A percentile compares a stretch with the other conserved stretches of the same genome.
Evolutionary conservation across 2,888 invertebrate species (phyloP).

Genomic region (Cataglyphis rosenhaueri): DNA sequence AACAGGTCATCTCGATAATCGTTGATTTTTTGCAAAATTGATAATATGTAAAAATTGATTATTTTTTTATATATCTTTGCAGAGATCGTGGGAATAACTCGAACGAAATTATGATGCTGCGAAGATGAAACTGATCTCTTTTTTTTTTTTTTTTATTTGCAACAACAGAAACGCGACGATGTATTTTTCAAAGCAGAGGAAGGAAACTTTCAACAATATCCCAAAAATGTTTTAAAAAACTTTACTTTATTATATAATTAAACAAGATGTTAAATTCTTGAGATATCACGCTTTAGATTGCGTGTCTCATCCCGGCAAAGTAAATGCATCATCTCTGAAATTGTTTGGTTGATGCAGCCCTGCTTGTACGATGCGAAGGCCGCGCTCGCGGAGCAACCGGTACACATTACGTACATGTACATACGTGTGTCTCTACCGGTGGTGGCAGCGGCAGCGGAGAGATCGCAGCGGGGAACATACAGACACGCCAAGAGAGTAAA

Average conservation of each 20-base stretch:
- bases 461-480: slow-evolving; percentile 75
- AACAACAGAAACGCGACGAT: neutral
- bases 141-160: neutral
- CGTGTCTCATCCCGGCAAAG: neutral
- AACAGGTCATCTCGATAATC: neutral
- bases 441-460: slow-evolving; percentile 55
- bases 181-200: neutral
- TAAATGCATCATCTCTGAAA: slow-evolving; percentile 17
- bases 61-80: neutral
- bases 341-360: slow-evolving; percentile 38
- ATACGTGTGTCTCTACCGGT: slow-evolving; percentile 47
- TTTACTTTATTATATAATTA: neutral
- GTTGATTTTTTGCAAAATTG: slow-evolving; percentile 10
- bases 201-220: too few species aligned
- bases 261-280: neutral
- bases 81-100: neutral
- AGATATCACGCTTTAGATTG: neutral
- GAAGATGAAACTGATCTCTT: neutral
- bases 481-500: slow-evolving; percentile 74
- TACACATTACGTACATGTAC: slow-evolving; percentile 57
- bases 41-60: neutral
- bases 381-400: slow-evolving; percentile 45
- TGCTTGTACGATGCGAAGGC: slow-evolving; percentile 47
- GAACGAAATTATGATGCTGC: neutral
- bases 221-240: neutral